These are phyloP conservation scores for Lanistes nyassanus DNA, from an alignment of 1,140 invertebrate species.

Conservation along the genomic window DNA sequence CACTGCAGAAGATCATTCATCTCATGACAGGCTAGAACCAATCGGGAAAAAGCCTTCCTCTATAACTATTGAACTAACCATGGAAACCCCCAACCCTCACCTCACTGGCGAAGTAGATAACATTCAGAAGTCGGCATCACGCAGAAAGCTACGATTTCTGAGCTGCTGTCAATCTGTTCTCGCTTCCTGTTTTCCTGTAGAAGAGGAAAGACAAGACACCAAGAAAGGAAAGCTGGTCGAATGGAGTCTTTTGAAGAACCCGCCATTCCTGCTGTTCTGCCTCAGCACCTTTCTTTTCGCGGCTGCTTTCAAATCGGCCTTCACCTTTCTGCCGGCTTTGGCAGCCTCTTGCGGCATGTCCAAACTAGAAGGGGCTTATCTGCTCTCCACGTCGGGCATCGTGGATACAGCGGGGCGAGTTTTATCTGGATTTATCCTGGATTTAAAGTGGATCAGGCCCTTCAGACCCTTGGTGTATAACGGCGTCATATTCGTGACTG, in stretches of 20 bases:
- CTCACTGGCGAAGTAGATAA: no score
- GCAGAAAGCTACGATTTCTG: neutral
- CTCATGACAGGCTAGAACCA: no score
- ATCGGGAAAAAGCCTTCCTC: no score
- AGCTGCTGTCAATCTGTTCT: conserved; percentile 12
- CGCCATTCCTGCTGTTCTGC: conserved; percentile 48
- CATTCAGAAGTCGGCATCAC: no score
- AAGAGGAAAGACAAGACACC: conserved; percentile 10
- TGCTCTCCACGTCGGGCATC: conserved; percentile 47
- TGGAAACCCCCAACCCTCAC: no score
- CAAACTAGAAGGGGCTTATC: conserved; percentile 39
- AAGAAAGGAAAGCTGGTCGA: conserved; percentile 38
- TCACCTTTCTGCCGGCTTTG: conserved; percentile 55
- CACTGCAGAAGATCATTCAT: no score
- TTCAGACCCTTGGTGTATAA: conserved; percentile 49
- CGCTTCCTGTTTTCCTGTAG: conserved; percentile 18
- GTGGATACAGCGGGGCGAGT: conserved; percentile 48
- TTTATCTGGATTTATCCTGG: conserved; percentile 44
- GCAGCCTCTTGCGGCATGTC: conserved; percentile 43
- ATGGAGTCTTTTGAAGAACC: conserved; percentile 48
- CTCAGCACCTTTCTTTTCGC: conserved; percentile 50
- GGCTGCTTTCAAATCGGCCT: conserved; percentile 45
- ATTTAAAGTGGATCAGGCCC: conserved; percentile 41
- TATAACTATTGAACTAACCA: no score
- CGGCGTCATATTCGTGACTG: conserved; percentile 43